phyloP scores from a whole-genome alignment of 2,888 invertebrate genomes.

The Nemurella pictetii region DNA sequence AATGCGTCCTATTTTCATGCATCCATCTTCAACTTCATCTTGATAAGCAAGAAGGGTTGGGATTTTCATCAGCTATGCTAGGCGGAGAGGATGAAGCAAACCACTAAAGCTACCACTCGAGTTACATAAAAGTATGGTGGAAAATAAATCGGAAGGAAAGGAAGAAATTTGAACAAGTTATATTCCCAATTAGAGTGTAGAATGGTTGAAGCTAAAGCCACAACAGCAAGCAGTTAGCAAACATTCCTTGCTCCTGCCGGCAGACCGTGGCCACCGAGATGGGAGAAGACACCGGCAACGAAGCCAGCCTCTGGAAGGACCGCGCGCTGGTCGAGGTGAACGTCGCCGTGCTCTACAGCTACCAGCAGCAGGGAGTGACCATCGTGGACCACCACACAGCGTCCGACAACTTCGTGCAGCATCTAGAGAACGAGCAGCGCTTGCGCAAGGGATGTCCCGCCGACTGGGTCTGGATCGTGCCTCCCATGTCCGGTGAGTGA shows the following conservation, averaged over 20 bases:
- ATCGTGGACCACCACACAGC: conserved; percentile 96
- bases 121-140: too few relatives aligned
- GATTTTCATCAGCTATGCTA: too few relatives aligned
- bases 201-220: too few relatives aligned
- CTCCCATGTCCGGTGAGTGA: conserved; percentile 53
- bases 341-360: conserved; percentile 88
- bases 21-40: too few relatives aligned
- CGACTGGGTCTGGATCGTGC: conserved; percentile 78
- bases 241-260: conserved; percentile 21
- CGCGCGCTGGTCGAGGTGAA: conserved; percentile 89
- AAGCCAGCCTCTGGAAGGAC: conserved; percentile 90
- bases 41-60: too few relatives aligned
- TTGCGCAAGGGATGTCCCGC: conserved; percentile 83
- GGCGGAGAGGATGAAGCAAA: too few relatives aligned
- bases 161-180: too few relatives aligned
- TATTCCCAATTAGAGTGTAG: too few relatives aligned
- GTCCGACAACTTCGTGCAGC: conserved; percentile 93
- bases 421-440: conserved; percentile 86
- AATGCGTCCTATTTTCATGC: too few relatives aligned
- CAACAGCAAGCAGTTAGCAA: too few relatives aligned
- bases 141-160: too few relatives aligned
- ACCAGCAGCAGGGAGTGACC: conserved; percentile 78
- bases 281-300: conserved; percentile 85
- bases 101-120: too few relatives aligned
- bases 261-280: conserved; percentile 78